Conservation (phyloP, 2,113 vertebrate species). For the Vidua macroura region DNA sequence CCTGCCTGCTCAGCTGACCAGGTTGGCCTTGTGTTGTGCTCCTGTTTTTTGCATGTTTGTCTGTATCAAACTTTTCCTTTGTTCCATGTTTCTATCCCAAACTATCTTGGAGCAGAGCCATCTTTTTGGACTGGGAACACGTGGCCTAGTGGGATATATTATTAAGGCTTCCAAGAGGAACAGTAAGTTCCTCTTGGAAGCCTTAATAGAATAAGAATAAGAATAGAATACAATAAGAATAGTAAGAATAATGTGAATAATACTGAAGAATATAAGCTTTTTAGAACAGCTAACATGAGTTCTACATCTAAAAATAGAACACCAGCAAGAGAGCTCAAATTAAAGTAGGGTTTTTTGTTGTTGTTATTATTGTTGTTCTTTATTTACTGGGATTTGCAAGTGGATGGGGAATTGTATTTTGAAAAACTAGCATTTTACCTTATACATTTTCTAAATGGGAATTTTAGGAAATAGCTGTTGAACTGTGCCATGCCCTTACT, state of each 20-base stretch:
- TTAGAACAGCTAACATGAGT: neutral
- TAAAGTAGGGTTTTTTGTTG: neutral
- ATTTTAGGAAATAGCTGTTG: neutral
- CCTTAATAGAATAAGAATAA: neutral
- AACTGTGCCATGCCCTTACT: neutral
- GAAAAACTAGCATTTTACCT: neutral
- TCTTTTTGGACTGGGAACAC: neutral
- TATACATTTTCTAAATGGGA: neutral
- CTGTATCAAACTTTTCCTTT: neutral
- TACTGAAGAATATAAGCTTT: neutral
- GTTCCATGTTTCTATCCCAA: neutral
- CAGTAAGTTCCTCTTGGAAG: too few relatives aligned
- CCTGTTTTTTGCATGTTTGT: neutral
- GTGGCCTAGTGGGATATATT: neutral
- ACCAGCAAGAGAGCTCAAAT: neutral
- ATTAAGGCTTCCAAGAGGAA: neutral
- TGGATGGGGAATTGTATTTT: neutral
- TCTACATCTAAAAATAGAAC: neutral
- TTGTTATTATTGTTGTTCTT: neutral
- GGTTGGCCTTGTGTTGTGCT: neutral
- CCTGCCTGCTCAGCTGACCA: neutral
- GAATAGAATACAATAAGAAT: neutral
- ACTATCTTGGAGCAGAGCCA: neutral
- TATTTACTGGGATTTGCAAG: neutral
- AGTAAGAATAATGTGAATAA: neutral